These are phyloP conservation scores for Cervus canadensis DNA, from an alignment of 2,113 vertebrate genomes.

Conservation along the genomic window DNA sequence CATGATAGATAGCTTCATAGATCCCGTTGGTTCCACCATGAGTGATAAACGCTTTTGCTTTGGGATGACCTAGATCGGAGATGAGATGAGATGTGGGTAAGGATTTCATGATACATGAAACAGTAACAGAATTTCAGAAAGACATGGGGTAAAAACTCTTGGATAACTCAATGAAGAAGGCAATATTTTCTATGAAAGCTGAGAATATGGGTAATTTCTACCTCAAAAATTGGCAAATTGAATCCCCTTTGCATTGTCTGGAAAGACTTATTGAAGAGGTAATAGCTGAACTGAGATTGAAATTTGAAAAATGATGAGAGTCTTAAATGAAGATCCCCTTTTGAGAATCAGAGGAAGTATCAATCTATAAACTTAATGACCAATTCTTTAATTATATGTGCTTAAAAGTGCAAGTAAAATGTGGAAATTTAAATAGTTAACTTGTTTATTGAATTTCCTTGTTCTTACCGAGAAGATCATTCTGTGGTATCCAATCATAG, in stretches of 20 bases:
- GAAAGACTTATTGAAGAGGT: not conserved
- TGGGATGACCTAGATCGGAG: constrained; percentile 83
- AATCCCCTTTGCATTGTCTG: not conserved
- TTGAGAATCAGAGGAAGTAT: not conserved
- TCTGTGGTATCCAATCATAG: constrained; percentile 92
- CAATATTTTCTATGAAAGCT: not conserved
- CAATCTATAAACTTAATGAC: not conserved
- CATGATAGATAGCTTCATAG: constrained; percentile 92
- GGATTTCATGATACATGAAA: not conserved
- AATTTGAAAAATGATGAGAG: not conserved
- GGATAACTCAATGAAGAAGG: not conserved
- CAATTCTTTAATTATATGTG: not conserved
- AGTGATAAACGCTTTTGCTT: constrained; percentile 89
- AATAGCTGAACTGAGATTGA: not conserved
- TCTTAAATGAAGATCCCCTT: not conserved
- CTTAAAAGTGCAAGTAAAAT: not conserved
- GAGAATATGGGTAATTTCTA: not conserved
- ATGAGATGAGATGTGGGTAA: rapidly evolving
- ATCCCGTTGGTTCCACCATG: constrained; percentile 92
- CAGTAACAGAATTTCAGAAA: not conserved
- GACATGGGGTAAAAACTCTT: not conserved
- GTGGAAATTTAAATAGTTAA: not conserved
- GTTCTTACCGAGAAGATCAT: constrained; percentile 89
- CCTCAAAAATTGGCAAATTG: not conserved
- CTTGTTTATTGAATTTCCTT: not conserved